Evolutionary conservation across 1,140 invertebrate species (phyloP), one percentile per base, ranked within the genome.

Genomic region (Reticulitermes speratus): DNA sequence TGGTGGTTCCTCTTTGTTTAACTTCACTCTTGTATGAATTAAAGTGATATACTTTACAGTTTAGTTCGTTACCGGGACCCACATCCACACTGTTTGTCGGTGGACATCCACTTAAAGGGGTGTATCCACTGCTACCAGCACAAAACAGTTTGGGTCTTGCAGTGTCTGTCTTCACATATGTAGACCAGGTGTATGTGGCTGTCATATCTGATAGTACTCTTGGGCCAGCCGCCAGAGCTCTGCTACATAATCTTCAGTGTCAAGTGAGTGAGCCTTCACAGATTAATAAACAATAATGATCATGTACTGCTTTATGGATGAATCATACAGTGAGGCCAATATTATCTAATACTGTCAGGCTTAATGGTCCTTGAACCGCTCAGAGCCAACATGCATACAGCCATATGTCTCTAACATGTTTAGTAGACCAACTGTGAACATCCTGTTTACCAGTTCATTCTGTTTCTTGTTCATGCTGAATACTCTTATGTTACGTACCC

Each of bases 91-190:
- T 89, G 14, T 38, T 89, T 23, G 88, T 91, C 44, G 90, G 89
- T 85, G 91, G 93, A 87, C 88, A 90, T 89, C 87, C 90, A 82
- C 85, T 91, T 88, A 90, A 91, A 91, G 88, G 92, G 89, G 89
- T 92, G 88, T 90, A 92, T 91, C 89, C 90, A 88, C 87, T 93
- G 88, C 88, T 93, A 88, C 92, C 93, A 6, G 91, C 92, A 8
- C 89, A 91, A 44, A 89, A 91, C 9, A 88, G 90, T 2, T 89
- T 93, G 14, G 91, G 92, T 8, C 88, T 93, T 32, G 91, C 92
- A 16, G 89, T 94, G 14, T 92, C 93, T 25, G 91, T 93, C 38
- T 90, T 93, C 85, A 93, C 92, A 32, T 94, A 94, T 87, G 91
- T 91, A 52, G 92, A 93, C 86, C 90, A 92, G 87, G 89, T 93